Evolutionary conservation across 2,888 invertebrate species (phyloP).

Genomic region (Sinopyrophorus schimmeli): DNA sequence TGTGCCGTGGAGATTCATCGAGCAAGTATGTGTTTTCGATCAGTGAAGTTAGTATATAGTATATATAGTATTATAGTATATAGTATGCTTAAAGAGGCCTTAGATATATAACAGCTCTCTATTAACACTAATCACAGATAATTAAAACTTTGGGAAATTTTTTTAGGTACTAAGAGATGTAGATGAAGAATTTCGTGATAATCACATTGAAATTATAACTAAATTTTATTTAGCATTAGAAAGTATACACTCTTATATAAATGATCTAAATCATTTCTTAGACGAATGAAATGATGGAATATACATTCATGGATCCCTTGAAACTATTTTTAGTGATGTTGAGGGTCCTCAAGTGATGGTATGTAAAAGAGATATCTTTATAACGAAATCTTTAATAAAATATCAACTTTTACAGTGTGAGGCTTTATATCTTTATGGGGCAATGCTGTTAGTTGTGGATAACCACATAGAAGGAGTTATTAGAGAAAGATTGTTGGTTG

Average conservation of each 20-base stretch:
- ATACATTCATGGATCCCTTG: constrained; percentile 91
- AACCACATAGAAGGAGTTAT: constrained; percentile 84
- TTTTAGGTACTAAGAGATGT: constrained; percentile 80
- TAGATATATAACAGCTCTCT: no score
- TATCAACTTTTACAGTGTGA: constrained; percentile 90
- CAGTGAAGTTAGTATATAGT: no score
- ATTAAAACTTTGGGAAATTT: no score
- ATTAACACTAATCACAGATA: no score
- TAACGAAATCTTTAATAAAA: no score
- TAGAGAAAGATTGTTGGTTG: constrained; percentile 88
- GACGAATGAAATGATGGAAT: constrained; percentile 89
- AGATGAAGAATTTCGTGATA: constrained; percentile 91
- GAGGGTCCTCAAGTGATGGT: constrained; percentile 97
- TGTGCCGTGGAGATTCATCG: no score
- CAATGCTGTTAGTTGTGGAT: constrained; percentile 89
- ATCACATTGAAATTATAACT: constrained; percentile 82
- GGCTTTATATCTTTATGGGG: constrained; percentile 89
- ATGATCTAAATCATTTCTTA: constrained; percentile 83
- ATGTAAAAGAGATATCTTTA: no score
- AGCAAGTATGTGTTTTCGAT: no score
- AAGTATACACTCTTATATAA: constrained; percentile 91
- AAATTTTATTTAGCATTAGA: constrained; percentile 94
- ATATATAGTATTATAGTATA: no score
- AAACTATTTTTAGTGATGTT: constrained; percentile 82
- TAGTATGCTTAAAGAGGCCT: no score